Percentiles rank a stretch among this genome's conserved stretches.
phyloP scores from a whole-genome alignment of 1,140 invertebrate genomes.

The Monochamus saltuarius region DNA sequence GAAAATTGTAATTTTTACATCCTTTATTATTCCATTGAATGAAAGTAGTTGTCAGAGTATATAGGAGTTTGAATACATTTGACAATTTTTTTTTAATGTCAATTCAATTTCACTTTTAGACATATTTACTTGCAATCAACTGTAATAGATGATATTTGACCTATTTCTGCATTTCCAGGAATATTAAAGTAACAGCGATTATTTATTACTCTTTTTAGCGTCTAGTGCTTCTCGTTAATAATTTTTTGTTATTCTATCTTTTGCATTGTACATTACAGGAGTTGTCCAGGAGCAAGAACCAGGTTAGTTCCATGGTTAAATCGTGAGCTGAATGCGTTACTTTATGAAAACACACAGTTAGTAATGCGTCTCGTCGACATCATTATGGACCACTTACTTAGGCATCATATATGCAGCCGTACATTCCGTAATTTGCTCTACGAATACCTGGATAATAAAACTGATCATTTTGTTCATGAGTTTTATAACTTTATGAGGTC shows the following conservation, averaged over 20 bases:
- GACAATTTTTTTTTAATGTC: too few relatives aligned
- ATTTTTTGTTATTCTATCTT: not conserved
- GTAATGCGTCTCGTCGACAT: slow-evolving; percentile 65
- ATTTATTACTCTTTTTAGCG: too few relatives aligned
- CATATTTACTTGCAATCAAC: too few relatives aligned
- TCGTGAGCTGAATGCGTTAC: slow-evolving; percentile 76
- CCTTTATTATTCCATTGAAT: too few relatives aligned
- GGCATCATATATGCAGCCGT: slow-evolving; percentile 69
- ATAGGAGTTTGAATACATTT: too few relatives aligned
- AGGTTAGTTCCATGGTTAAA: slow-evolving; percentile 86
- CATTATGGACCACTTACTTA: slow-evolving; percentile 69
- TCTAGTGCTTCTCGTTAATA: not conserved
- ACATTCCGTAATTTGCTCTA: slow-evolving; percentile 67
- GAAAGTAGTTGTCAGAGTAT: too few relatives aligned
- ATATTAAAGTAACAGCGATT: too few relatives aligned
- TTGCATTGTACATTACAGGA: slow-evolving; percentile 56
- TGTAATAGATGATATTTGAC: too few relatives aligned
- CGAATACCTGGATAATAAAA: slow-evolving; percentile 61
- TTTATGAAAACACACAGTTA: slow-evolving; percentile 61
- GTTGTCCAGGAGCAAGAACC: slow-evolving; percentile 75
- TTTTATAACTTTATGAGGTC: slow-evolving; percentile 83
- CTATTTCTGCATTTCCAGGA: too few relatives aligned
- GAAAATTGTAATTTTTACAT: too few relatives aligned
- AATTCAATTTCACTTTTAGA: too few relatives aligned
- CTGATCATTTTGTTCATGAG: slow-evolving; percentile 87